A percentile compares a stretch with the other conserved stretches of the same genome.
These are phyloP conservation scores for Pseudoips prasinana DNA, from an alignment of 2,888 invertebrate species.

Conservation along the genomic window DNA sequence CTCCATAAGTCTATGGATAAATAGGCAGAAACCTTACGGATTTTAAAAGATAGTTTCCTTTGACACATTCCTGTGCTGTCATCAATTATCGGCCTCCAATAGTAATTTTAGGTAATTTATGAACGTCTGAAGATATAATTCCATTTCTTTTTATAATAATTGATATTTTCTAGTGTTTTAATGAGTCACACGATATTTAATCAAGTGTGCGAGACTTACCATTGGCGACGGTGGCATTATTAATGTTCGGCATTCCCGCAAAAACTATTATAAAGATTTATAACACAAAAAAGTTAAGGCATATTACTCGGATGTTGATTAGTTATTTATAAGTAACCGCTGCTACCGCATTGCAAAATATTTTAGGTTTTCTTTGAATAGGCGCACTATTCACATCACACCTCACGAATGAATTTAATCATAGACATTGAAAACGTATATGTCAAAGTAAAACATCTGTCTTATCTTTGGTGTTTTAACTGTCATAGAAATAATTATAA, in stretches of 20 bases:
- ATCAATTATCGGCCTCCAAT: no score
- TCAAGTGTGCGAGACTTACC: constrained; percentile 62
- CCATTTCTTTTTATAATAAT: no score
- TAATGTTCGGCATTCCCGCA: constrained; percentile 74
- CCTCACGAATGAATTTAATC: constrained; percentile 33
- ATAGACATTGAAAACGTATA: constrained; percentile 18
- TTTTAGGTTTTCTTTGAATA: constrained; percentile 38
- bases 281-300: constrained; percentile 69
- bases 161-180: constrained; percentile 4
- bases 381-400: constrained; percentile 60
- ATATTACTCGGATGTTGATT: constrained; percentile 66
- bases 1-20: no score
- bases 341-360: constrained; percentile 74
- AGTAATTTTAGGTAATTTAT: no score
- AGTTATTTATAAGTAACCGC: constrained; percentile 41
- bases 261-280: constrained; percentile 47
- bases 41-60: no score
- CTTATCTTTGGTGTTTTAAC: constrained; percentile 21
- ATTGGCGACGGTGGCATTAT: constrained; percentile 68
- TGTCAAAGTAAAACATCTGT: constrained; percentile 13
- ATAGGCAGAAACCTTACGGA: no score
- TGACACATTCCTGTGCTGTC: no score
- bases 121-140: no score
- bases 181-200: constrained; percentile 50
- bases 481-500: constrained; percentile 3